A percentile compares a stretch with the other conserved stretches of the same genome.
Evolutionary conservation across 2,888 invertebrate species (phyloP).

Genomic region (Dryocosmus kuriphilus): DNA sequence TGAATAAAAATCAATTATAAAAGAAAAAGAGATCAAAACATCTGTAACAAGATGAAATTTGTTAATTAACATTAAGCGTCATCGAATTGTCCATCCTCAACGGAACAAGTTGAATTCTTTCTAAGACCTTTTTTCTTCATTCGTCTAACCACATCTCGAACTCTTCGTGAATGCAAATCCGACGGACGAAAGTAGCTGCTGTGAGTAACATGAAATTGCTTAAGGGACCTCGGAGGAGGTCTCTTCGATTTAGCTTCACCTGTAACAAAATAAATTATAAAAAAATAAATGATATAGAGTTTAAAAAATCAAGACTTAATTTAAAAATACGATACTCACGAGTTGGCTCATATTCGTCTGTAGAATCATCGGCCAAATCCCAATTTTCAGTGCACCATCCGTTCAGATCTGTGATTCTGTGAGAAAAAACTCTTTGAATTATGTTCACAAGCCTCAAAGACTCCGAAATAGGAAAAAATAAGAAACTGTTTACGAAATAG

Average conservation of each 20-base stretch:
- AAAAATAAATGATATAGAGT: neutral
- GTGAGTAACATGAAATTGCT: neutral
- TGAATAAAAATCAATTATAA: too few relatives aligned
- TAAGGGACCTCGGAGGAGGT: neutral
- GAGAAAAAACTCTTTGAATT: too few relatives aligned
- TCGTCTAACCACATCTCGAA: conserved; percentile 44
- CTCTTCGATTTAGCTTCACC: neutral
- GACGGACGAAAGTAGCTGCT: conserved; percentile 48
- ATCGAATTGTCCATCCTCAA: conserved; percentile 52
- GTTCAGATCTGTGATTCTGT: neutral
- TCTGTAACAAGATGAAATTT: neutral
- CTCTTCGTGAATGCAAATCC: conserved; percentile 45
- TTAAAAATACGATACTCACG: conserved; percentile 30
- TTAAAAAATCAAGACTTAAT: neutral
- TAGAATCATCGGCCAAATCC: conserved; percentile 41
- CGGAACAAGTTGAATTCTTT: conserved; percentile 42
- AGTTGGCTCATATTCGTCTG: conserved; percentile 50
- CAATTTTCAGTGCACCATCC: conserved; percentile 41
- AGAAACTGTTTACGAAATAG: too few relatives aligned
- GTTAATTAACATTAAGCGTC: conserved; percentile 42
- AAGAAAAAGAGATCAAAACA: too few relatives aligned
- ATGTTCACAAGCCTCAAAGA: too few relatives aligned
- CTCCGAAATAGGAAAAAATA: too few relatives aligned
- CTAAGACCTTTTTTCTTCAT: conserved; percentile 40
- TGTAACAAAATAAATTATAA: neutral